A percentile compares a stretch with the other conserved stretches of the same genome.
Evolutionary conservation across 2,113 vertebrate genomes (phyloP).

Genomic region (Glaucidium brasilianum): DNA sequence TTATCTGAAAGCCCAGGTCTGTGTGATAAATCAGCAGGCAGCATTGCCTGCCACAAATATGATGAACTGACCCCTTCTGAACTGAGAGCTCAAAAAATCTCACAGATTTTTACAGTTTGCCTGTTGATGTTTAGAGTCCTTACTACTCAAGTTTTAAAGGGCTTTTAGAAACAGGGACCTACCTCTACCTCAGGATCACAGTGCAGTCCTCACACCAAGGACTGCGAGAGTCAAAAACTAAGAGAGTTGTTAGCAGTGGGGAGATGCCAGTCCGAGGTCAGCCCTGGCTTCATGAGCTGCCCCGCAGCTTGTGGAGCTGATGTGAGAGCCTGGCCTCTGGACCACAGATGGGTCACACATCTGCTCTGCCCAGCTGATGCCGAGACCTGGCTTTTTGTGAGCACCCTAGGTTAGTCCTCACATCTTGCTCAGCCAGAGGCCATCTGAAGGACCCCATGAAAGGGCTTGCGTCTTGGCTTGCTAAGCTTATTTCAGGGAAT

Average conservation of each 20-base stretch:
- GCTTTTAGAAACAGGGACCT: not conserved
- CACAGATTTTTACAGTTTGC: not conserved
- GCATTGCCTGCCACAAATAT: not conserved
- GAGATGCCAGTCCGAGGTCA: not conserved
- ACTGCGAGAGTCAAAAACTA: accelerated
- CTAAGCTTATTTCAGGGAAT: not conserved
- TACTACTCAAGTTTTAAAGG: not conserved
- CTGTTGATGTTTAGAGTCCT: not conserved
- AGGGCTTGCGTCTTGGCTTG: not conserved
- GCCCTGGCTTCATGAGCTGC: not conserved
- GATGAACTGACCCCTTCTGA: not conserved
- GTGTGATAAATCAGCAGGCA: not conserved
- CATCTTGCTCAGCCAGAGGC: not conserved
- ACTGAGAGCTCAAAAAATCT: not conserved
- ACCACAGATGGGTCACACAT: not conserved
- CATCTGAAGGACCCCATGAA: not conserved
- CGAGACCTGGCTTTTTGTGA: not conserved
- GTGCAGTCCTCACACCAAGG: not conserved
- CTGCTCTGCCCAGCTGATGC: not conserved
- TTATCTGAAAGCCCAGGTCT: not conserved
- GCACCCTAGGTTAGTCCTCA: not conserved
- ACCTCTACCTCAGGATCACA: not conserved
- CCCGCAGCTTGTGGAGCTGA: not conserved
- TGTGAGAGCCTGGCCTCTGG: not conserved
- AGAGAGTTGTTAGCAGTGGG: not conserved